Evolutionary conservation across 2,113 vertebrate genomes (phyloP), one percentile per base, ranked within the genome.

Genomic region (Uria lomvia): DNA sequence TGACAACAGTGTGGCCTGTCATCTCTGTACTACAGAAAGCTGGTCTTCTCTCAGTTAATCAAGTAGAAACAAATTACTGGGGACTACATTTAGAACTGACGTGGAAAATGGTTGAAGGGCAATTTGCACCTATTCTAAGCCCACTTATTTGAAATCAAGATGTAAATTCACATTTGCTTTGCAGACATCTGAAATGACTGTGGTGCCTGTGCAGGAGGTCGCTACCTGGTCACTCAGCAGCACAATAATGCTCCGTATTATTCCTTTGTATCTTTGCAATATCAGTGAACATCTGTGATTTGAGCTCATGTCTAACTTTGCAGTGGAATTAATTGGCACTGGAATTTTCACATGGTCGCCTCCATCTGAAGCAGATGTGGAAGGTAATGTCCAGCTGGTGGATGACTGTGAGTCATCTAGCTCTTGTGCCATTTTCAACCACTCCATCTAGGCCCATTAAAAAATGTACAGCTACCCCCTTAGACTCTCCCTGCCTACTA

Each of bases 211-310:
- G 55, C 40, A n/a, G 77, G 38, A 81, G 34, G 63, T n/a, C 63
- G 13, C 24, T 27, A 15, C 56, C 22, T 11, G 24, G 38, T 45
- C 18, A 23, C 62, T 40, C 62, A 71, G 75, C 71, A 45, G 90
- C 56, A 71, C 9, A 45, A 38, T 20, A 73, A 42, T 0, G 0
- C 58, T 13, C 16, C 16, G 7, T 16, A 66, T 15, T 53, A 34
- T 9, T 53, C 42, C 47, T 82, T 55, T 36, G 11, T 15, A 50
- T 34, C 26, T 55, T n/a, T 82, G 22, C 62, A 17, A 1, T 8
- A 4, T 2, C 73, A 36, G 50, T 27, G 63, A 60, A 68, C 26
- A 56, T 6, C 34, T 60, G 59, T 16, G 45, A 66, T 56, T 20
- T 30, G 72, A 89, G 68, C 55, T 60, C 12, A 5, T 1, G 12